phyloP scores from a whole-genome alignment of 1,140 invertebrate species.

The Propsilocerus akamusi region DNA sequence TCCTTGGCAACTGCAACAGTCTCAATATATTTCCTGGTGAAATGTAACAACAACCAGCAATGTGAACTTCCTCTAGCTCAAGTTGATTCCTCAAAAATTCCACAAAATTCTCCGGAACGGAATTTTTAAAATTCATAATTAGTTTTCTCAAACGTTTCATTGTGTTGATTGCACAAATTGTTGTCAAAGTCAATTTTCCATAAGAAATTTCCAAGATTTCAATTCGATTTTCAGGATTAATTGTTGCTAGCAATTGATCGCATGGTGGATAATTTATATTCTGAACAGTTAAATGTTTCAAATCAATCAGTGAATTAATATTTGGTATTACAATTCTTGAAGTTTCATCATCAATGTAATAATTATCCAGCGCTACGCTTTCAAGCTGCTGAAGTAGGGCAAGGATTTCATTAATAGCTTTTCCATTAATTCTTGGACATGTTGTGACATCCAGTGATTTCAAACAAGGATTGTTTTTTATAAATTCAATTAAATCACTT shows the following conservation, averaged over 20 bases:
- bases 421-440: background rate
- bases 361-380: background rate
- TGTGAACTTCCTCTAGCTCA: background rate
- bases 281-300: background rate
- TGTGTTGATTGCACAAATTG: background rate
- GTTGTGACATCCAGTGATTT: background rate
- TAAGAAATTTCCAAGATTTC: background rate
- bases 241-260: background rate
- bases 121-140: background rate
- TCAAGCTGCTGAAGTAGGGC: background rate
- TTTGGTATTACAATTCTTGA: background rate
- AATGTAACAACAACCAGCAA: background rate
- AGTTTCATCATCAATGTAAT: background rate
- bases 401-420: background rate
- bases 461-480: background rate
- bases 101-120: background rate
- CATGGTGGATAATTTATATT: background rate
- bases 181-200: background rate
- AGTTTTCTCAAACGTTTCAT: background rate
- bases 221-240: background rate
- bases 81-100: background rate
- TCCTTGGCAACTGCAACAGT: background rate
- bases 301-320: background rate
- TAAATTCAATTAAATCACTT: background rate
- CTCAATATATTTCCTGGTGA: background rate